phyloP scores from a whole-genome alignment of 2,888 invertebrate species.

The Synanthedon andrenaeformis region DNA sequence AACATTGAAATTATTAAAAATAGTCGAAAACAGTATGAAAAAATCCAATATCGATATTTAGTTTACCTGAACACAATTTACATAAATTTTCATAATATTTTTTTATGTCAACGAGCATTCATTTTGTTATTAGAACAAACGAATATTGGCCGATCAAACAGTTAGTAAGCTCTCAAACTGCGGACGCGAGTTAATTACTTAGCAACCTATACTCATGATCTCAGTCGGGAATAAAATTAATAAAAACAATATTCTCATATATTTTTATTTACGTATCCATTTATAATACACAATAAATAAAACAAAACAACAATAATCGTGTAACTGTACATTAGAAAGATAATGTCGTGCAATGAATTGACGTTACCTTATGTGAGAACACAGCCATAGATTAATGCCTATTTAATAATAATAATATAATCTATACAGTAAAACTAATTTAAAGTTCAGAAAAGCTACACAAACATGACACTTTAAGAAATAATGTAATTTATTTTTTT shows the following conservation, averaged over 20 bases:
- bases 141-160: background rate
- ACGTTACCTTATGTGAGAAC: slow-evolving; percentile 67
- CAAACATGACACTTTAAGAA: slow-evolving; percentile 17
- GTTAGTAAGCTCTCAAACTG: background rate
- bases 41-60: too few species aligned
- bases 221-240: background rate
- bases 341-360: slow-evolving; percentile 67
- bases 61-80: too few species aligned
- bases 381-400: slow-evolving; percentile 66
- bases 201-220: background rate
- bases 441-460: slow-evolving; percentile 23
- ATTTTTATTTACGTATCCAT: slow-evolving; percentile 61
- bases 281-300: slow-evolving; percentile 37
- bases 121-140: background rate
- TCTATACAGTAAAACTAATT: slow-evolving; percentile 24
- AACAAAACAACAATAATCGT: slow-evolving; percentile 39
- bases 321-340: slow-evolving; percentile 58
- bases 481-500: slow-evolving; percentile 14
- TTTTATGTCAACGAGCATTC: too few species aligned
- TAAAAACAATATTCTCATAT: background rate
- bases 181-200: background rate
- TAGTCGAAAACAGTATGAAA: too few species aligned
- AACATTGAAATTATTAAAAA: too few species aligned
- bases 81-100: too few species aligned
- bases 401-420: slow-evolving; percentile 13